Evolutionary conservation across 2,888 invertebrate species (phyloP), one percentile per base, ranked within the genome.

Genomic region (Drosophila anomalata): DNA sequence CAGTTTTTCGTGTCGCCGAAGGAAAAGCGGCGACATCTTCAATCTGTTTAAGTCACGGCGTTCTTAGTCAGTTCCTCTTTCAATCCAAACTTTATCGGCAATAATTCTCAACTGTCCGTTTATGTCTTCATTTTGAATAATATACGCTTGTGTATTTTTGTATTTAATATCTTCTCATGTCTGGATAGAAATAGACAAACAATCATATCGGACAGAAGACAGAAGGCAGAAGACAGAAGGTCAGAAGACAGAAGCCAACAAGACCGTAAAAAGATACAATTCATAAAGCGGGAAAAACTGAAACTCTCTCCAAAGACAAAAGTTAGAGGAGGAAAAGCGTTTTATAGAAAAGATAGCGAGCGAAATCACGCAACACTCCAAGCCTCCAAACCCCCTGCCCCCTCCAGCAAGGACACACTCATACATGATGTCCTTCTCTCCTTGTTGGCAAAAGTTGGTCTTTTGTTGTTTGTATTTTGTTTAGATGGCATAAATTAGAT

Each of bases 401-500:
- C 14, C 14, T 14, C 31, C 39, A 41, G 24, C 31, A 24, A 47
- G 56, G 47, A 50, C 47, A 36, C 36, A 17, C 11, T 17, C 14
- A 20, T n/a, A 8, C 33, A 24, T 68, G 68, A 14, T 14, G 14
- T 14, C 14, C 14, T 14, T 14, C 14, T 14, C 14, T 66, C 29
- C 53, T 47, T 61, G 42, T 20, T 42, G 72, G 67, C 60, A 78
- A 76, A 76, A 79, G 79, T 77, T 80, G 80, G 77, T 79, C 74
- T 79, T 74, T 75, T 73, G 65, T 78, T 78, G 81, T 83, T 79
- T 78, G 78, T 75, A 78, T 82, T 84, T 81, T 81, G 84, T 84
- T 70, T 76, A 84, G 84, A 82, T 82, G 70, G 81, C 81, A 84
- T 84, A 82, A 82, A 82, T 82, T 84, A 82, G 81, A 82, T 84